These are phyloP conservation scores for Luidia sarsii DNA, from an alignment of 53 echinoderm and acorn worm genomes.

Conservation along the genomic window DNA sequence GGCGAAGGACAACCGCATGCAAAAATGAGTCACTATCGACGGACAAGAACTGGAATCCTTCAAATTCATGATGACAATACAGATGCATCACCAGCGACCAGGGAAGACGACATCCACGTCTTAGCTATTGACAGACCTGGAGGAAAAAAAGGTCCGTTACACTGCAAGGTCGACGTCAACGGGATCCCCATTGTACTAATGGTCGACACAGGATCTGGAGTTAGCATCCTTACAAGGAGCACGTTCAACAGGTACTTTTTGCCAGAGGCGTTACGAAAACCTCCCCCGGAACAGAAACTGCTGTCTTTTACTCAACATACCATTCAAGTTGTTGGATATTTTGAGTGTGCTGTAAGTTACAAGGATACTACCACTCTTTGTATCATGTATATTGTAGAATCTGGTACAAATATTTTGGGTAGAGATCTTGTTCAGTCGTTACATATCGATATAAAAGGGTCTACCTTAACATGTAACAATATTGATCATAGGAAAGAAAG, in stretches of 20 bases:
- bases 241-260: conserved; percentile 4
- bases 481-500: background rate
- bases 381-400: conserved; percentile 17
- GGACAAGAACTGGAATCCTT: background rate
- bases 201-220: conserved; percentile 14
- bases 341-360: conserved; percentile 8
- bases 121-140: background rate
- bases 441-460: conserved; percentile 6
- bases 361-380: background rate
- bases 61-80: conserved; percentile 4
- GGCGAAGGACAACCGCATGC: background rate
- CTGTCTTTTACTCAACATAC: background rate
- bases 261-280: background rate
- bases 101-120: conserved; percentile 17
- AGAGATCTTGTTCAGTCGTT: conserved; percentile 21
- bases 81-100: conserved; percentile 1
- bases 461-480: conserved; percentile 2
- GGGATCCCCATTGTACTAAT: background rate
- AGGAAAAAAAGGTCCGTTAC: background rate
- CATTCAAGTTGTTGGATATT: background rate
- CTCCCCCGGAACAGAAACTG: background rate
- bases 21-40: background rate
- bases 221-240: conserved; percentile 1
- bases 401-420: conserved; percentile 3
- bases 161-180: conserved; percentile 4